phyloP scores from a whole-genome alignment of 2,797 vertebrate species.

The Rhodeus uyekii region DNA sequence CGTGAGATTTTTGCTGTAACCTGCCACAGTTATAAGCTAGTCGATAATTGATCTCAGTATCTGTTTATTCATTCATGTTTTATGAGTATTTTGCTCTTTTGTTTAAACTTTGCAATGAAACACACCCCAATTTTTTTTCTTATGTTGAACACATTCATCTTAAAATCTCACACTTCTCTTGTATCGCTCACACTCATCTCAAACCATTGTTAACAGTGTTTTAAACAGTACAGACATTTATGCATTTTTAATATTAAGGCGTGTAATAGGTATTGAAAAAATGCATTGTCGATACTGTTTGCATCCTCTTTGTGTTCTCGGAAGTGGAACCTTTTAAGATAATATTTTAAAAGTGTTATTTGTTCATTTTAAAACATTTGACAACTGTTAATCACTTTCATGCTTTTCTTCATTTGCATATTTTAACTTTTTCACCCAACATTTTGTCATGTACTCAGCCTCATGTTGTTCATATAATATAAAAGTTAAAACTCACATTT shows the following conservation, averaged over 20 bases:
- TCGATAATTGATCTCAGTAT: not conserved
- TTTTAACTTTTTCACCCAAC: not conserved
- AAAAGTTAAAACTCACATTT: not conserved
- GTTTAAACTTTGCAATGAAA: not conserved
- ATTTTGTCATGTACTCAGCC: not conserved
- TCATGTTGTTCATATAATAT: not conserved
- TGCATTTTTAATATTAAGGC: not conserved
- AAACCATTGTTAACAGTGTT: not conserved
- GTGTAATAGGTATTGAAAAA: not conserved
- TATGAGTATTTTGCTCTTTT: not conserved
- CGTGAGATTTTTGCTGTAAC: not conserved
- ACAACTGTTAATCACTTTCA: not conserved
- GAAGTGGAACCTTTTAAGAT: not conserved
- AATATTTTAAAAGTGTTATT: not conserved
- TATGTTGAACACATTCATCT: not conserved
- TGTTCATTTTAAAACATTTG: not conserved
- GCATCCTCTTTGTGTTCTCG: not conserved
- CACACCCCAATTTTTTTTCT: not conserved
- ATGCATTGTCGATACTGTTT: not conserved
- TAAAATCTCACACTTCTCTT: not conserved
- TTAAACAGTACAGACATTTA: not conserved
- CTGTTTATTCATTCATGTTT: not conserved
- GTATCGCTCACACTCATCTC: slow-evolving; percentile 3
- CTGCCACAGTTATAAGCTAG: not conserved
- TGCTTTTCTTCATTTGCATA: not conserved